Evolutionary conservation across 2,888 invertebrate species (phyloP).

Genomic region (Caenorhabditis sp.): DNA sequence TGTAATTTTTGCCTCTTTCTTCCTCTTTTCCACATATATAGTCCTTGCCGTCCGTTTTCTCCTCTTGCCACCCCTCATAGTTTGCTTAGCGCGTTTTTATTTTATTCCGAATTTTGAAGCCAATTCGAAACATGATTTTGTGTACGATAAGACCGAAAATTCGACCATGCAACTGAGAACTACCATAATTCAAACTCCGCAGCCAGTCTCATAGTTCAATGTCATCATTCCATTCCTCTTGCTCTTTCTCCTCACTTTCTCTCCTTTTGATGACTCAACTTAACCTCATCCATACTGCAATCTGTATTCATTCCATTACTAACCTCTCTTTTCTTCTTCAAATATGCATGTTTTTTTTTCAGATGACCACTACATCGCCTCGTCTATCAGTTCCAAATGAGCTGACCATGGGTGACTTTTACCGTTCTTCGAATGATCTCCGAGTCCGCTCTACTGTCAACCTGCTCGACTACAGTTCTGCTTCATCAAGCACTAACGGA

Average conservation of each 20-base stretch:
- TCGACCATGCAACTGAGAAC: slow-evolving; percentile 31
- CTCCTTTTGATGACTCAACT: background rate
- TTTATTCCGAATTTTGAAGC: slow-evolving; percentile 14
- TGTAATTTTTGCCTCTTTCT: slow-evolving; percentile 22
- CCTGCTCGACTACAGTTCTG: slow-evolving; percentile 59
- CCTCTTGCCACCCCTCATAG: slow-evolving; percentile 5
- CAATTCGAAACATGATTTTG: background rate
- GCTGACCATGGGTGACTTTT: slow-evolving; percentile 50
- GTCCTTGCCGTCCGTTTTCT: slow-evolving; percentile 1
- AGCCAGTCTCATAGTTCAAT: slow-evolving; percentile 17
- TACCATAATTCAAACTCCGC: slow-evolving; percentile 35
- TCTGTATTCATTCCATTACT: background rate
- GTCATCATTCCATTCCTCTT: slow-evolving; percentile 12
- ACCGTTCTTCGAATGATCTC: slow-evolving; percentile 42
- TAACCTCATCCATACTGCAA: slow-evolving; percentile 15
- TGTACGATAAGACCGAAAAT: slow-evolving; percentile 32
- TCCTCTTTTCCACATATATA: slow-evolving; percentile 1
- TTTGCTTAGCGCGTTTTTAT: slow-evolving; percentile 13
- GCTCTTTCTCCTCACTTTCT: slow-evolving; percentile 13
- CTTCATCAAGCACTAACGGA: slow-evolving; percentile 62
- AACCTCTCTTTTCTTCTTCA: background rate
- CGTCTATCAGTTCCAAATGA: slow-evolving; percentile 63
- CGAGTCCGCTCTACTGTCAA: slow-evolving; percentile 40
- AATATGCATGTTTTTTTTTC: slow-evolving; percentile 12
- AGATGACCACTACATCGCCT: slow-evolving; percentile 58